A percentile compares a stretch with the other conserved stretches of the same genome.
These are phyloP conservation scores for Caenorhabditis brenneri DNA, from an alignment of 1,140 invertebrate genomes.

Conservation along the genomic window DNA sequence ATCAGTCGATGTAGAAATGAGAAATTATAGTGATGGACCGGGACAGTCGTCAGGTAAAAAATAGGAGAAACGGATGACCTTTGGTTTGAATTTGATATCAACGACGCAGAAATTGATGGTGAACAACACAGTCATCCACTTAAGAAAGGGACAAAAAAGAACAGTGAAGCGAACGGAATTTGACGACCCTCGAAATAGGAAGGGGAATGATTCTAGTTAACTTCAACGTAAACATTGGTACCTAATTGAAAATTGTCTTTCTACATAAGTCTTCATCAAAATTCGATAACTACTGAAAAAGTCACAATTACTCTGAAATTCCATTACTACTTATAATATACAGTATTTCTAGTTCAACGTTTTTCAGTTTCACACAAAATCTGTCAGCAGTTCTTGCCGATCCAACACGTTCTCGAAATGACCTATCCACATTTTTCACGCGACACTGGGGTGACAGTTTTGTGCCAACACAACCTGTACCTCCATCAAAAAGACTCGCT, in stretches of 20 bases:
- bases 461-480: conserved; percentile 81
- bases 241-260: not conserved
- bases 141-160: not conserved
- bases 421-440: conserved; percentile 84
- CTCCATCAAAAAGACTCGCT: conserved; percentile 75
- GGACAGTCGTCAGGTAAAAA: not conserved
- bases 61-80: conserved; percentile 13
- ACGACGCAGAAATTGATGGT: conserved; percentile 19
- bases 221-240: not conserved
- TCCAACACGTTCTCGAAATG: conserved; percentile 80
- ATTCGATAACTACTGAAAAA: not conserved
- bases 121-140: not conserved
- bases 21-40: conserved; percentile 10
- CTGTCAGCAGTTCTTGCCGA: conserved; percentile 94
- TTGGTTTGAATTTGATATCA: conserved; percentile 33
- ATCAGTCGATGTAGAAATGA: conserved; percentile 30
- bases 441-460: conserved; percentile 96
- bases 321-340: not conserved
- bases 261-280: not conserved
- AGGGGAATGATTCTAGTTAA: not conserved
- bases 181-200: not conserved
- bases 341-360: not conserved
- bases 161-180: conserved; percentile 33
- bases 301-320: not conserved
- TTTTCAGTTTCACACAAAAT: conserved; percentile 79